Evolutionary conservation across 2,113 vertebrate genomes (phyloP).

Genomic region (Malaclemys terrapin): DNA sequence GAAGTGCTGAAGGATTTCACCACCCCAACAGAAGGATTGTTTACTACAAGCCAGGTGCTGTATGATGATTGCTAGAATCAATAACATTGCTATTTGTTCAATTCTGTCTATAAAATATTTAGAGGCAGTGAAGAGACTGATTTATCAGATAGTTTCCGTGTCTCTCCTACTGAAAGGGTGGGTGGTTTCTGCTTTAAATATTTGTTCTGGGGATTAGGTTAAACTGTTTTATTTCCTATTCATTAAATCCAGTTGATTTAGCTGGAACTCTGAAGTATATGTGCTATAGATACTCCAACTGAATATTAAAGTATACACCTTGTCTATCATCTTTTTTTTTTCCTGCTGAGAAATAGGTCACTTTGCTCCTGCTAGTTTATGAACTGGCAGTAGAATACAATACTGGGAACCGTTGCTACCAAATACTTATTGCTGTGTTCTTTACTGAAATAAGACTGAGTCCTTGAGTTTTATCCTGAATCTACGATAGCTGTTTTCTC

Average conservation of each 20-base stretch:
- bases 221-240: not conserved
- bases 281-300: not conserved
- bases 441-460: not conserved
- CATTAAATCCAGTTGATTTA: not conserved
- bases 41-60: not conserved
- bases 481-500: not conserved
- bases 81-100: not conserved
- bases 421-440: not conserved
- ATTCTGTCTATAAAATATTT: slow-evolving; percentile 12
- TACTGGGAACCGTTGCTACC: not conserved
- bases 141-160: not conserved
- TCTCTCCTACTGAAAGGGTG: not conserved
- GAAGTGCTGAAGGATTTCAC: slow-evolving; percentile 37
- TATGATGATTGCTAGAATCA: slow-evolving; percentile 1
- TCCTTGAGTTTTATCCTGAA: slow-evolving; percentile 4
- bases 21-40: slow-evolving; percentile 1
- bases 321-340: not conserved
- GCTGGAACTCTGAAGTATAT: not conserved
- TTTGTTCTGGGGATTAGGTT: not conserved
- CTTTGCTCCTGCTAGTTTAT: not conserved
- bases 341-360: not conserved
- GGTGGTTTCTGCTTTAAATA: not conserved
- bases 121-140: not conserved
- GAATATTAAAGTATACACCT: not conserved
- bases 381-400: not conserved